phyloP scores from a whole-genome alignment of 2,888 invertebrate genomes.

The Dione juno region DNA sequence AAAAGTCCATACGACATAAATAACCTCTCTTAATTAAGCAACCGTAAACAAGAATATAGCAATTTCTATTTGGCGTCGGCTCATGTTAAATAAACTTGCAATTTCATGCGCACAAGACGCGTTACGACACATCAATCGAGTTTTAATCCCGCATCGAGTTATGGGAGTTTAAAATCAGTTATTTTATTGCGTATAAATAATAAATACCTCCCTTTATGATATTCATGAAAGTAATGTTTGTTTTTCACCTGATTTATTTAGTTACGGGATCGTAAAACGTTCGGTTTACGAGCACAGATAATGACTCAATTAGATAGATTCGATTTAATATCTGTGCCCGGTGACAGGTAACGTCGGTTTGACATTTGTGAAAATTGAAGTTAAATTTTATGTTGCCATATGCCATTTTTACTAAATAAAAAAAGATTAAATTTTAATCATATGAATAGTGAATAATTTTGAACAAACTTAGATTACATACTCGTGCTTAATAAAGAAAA shows the following conservation, averaged over 20 bases:
- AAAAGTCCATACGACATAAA: conserved; percentile 45
- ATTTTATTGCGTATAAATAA: conserved; percentile 66
- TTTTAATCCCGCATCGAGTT: conserved; percentile 59
- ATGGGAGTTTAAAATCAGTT: conserved; percentile 57
- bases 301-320: conserved; percentile 61
- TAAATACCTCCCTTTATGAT: conserved; percentile 69
- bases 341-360: conserved; percentile 41
- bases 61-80: conserved; percentile 59
- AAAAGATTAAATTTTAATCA: neutral
- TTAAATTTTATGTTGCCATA: conserved; percentile 9
- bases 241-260: conserved; percentile 72
- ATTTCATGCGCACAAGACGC: conserved; percentile 69
- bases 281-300: conserved; percentile 60
- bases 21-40: conserved; percentile 59
- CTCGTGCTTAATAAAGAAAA: too few species aligned
- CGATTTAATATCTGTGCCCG: conserved; percentile 45
- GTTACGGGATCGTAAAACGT: conserved; percentile 64
- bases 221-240: conserved; percentile 73
- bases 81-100: conserved; percentile 56
- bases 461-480: neutral
- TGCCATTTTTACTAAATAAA: conserved; percentile 9
- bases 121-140: conserved; percentile 66
- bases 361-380: conserved; percentile 23
- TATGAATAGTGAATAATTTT: too few species aligned
- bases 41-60: conserved; percentile 53